A percentile compares a stretch with the other conserved stretches of the same genome.
Conservation (phyloP, 2,888 invertebrate genomes). For the Diogma glabrata region DNA sequence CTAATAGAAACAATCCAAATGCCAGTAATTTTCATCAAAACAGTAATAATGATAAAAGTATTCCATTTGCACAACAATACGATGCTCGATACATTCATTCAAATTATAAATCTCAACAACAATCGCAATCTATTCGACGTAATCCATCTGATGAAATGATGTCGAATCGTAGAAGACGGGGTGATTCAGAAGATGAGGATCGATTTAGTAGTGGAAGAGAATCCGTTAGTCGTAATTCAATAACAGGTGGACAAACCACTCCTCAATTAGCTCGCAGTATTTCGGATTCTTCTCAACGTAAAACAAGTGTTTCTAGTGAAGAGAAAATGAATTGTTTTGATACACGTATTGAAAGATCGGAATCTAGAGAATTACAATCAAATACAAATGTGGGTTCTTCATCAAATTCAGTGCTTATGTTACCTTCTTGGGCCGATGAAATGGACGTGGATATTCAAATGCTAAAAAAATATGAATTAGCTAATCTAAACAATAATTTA, state of each 20-base stretch:
- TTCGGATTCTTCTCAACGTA: constrained; percentile 37
- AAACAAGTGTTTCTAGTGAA: constrained; percentile 31
- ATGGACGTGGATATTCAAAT: constrained; percentile 25
- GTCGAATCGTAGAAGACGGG: constrained; percentile 17
- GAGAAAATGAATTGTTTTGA: no score
- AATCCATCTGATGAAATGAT: constrained; percentile 20
- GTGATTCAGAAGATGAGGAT: constrained; percentile 25
- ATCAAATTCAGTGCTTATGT: not conserved
- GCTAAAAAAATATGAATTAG: constrained; percentile 1
- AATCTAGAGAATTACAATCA: constrained; percentile 17
- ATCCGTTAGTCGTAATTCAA: constrained; percentile 19
- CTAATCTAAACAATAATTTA: constrained; percentile 6
- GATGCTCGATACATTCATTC: constrained; percentile 24
- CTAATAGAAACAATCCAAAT: not conserved
- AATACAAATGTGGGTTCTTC: not conserved
- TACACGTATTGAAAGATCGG: constrained; percentile 17
- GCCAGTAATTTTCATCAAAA: constrained; percentile 19
- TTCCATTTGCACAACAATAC: constrained; percentile 26
- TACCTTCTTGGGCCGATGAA: constrained; percentile 40
- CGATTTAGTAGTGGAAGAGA: constrained; percentile 21
- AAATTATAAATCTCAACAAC: constrained; percentile 18
- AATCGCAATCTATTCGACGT: constrained; percentile 17
- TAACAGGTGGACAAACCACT: constrained; percentile 18
- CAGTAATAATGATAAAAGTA: constrained; percentile 17
- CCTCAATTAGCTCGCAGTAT: constrained; percentile 34